Base-by-base conservation (phyloP, 1,140 invertebrate genomes). In the Drosophila ficusphila region DNA sequence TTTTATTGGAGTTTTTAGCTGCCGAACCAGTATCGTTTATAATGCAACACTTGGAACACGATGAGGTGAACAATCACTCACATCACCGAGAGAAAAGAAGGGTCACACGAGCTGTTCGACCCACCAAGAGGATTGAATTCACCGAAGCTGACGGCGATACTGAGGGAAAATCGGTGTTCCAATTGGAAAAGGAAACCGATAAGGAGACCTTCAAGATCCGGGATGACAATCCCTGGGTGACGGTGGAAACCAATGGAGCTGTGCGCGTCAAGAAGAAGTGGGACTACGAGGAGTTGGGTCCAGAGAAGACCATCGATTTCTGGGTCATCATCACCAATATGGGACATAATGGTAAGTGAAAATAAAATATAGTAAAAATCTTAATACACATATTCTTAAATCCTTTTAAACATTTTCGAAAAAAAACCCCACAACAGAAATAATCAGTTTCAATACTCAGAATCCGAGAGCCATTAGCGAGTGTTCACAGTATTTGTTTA, bases 241-340 rank as follows among this genome's bases (percentile, higher is more conserved):
- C 96, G 9, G 97, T 98, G 31, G 97, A 97, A 90, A 94, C 95
- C 5, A 97, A 96, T 92, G 97, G 97, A 57, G 96, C 97, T 23
- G 97, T 98, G 60, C 94, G 95, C 78, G 97, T 98, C 31, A 98
- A 97, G 92, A 97, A 97, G 94, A 97, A 97, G 93, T 98, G 97
- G 97, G 97, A 98, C 93, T 98, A 97, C 92, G 97, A 98, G 90
- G 97, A 98, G 82, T 92, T 98, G 2, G 97, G 97, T n/a, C 96
- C 97, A 0, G 97, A 98, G 92, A 98, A 98, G 91, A 98, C 96
- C 2, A 98, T 98, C 79, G 97, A 98, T 91, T 98, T 98, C 92
- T 98, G 97, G 97, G 97, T 98, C 11, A 98, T 96, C 21, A 98
- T 98, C 76, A 97, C 96, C 8, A 98, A 98, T 92, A 94, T 95